Conservation (phyloP, 2,888 invertebrate species). For the Himalopsyche japonica region DNA sequence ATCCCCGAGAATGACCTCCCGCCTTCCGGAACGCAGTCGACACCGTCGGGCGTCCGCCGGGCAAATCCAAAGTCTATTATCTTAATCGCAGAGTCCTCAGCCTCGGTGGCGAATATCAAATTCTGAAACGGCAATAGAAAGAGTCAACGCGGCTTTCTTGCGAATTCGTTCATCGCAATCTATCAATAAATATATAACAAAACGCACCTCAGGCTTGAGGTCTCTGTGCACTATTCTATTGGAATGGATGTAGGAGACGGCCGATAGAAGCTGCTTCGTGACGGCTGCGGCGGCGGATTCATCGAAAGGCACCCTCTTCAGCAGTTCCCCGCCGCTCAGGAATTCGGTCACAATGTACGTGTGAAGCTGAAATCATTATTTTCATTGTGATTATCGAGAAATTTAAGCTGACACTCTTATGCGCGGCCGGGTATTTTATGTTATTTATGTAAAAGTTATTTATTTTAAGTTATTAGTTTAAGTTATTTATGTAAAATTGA, state of each 20-base stretch:
- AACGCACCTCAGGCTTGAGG: slow-evolving; percentile 85
- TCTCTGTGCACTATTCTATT: slow-evolving; percentile 88
- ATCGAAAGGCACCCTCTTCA: slow-evolving; percentile 70
- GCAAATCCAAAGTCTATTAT: slow-evolving; percentile 98
- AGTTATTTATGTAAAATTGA: too few species aligned
- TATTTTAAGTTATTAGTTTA: too few species aligned
- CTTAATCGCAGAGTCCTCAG: slow-evolving; percentile 63
- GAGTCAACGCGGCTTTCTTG: too few species aligned
- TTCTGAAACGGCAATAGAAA: slow-evolving; percentile 47
- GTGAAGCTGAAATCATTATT: slow-evolving; percentile 60
- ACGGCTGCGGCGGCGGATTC: slow-evolving; percentile 81
- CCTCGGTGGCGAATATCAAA: slow-evolving; percentile 46
- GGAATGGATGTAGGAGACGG: slow-evolving; percentile 83
- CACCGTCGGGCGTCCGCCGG: slow-evolving; percentile 51
- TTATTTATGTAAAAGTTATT: too few species aligned
- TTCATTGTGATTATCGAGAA: background rate
- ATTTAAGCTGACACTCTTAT: too few species aligned
- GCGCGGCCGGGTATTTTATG: too few species aligned
- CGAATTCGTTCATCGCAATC: too few species aligned
- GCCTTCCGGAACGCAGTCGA: slow-evolving; percentile 30
- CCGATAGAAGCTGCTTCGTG: slow-evolving; percentile 79
- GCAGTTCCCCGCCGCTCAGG: slow-evolving; percentile 81
- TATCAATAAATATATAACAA: background rate
- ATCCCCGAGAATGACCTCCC: slow-evolving; percentile 42
- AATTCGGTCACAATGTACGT: slow-evolving; percentile 91